Conservation (phyloP, 1,140 invertebrate genomes). For the Trichogramma pretiosum region DNA sequence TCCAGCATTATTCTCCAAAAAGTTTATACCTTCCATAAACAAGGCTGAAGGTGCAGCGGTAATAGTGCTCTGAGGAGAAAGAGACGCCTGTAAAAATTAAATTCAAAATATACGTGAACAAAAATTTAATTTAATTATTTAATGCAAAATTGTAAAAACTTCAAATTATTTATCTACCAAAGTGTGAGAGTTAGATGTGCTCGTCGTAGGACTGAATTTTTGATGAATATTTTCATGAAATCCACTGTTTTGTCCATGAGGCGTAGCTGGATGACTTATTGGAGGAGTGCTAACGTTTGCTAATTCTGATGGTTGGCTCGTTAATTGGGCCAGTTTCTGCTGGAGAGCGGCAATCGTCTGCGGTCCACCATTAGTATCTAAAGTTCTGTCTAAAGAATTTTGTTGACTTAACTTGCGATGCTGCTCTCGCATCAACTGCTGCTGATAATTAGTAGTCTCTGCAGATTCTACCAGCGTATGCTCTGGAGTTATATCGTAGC, state of each 20-base stretch:
- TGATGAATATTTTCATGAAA: too few species aligned
- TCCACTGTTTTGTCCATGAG: too few species aligned
- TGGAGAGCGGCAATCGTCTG: constrained; percentile 50
- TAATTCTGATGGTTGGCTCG: constrained; percentile 48
- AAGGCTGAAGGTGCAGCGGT: constrained; percentile 44
- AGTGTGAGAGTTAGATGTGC: constrained; percentile 38
- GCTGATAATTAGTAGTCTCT: constrained; percentile 32
- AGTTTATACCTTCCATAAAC: too few species aligned
- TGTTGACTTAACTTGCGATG: constrained; percentile 46
- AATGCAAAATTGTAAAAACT: too few species aligned
- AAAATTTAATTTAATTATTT: too few species aligned
- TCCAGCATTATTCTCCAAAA: constrained; percentile 34
- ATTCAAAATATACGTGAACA: too few species aligned
- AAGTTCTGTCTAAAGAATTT: constrained; percentile 45
- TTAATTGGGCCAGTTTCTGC: constrained; percentile 48
- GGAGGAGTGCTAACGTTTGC: constrained; percentile 42
- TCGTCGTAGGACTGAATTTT: constrained; percentile 48
- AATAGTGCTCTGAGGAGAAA: constrained; percentile 34
- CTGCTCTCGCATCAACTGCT: constrained; percentile 30
- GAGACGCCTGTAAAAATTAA: neutral
- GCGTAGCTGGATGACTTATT: constrained; percentile 51
- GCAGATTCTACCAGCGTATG: constrained; percentile 37
- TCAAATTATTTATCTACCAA: constrained; percentile 38
- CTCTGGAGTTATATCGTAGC: constrained; percentile 41
- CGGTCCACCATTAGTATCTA: constrained; percentile 32